A percentile compares a stretch with the other conserved stretches of the same genome.
Conservation (phyloP, 1,140 invertebrate species). For the Calliopsis andreniformis region DNA sequence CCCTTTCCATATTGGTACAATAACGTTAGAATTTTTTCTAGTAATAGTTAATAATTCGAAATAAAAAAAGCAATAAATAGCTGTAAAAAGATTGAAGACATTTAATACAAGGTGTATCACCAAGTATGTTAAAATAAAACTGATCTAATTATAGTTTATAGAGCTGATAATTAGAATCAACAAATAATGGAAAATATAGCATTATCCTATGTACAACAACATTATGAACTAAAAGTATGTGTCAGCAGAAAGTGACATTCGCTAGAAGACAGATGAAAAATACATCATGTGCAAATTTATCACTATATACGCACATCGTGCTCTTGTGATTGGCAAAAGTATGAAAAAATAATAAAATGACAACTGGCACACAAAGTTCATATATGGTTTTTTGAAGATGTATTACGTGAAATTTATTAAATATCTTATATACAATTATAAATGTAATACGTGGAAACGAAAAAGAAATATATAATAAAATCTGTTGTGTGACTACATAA, state of each 20-base stretch:
- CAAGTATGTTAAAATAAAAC: constrained; percentile 8
- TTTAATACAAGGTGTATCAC: constrained; percentile 13
- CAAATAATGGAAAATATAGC: constrained; percentile 27
- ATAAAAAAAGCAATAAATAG: constrained; percentile 19
- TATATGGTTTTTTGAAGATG: constrained; percentile 36
- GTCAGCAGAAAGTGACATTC: constrained; percentile 54
- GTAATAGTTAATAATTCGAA: not conserved
- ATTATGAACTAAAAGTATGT: constrained; percentile 37
- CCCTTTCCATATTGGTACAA: not conserved
- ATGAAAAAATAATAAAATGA: constrained; percentile 48
- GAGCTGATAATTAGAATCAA: constrained; percentile 25
- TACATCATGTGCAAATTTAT: constrained; percentile 42
- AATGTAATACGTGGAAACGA: constrained; percentile 50
- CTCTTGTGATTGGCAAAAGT: constrained; percentile 54
- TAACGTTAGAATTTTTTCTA: not conserved
- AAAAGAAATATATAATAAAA: constrained; percentile 55
- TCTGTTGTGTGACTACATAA: constrained; percentile 56
- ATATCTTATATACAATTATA: constrained; percentile 56
- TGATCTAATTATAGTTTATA: constrained; percentile 27
- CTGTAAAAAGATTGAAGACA: constrained; percentile 13
- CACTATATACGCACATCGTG: constrained; percentile 54
- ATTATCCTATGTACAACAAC: constrained; percentile 21
- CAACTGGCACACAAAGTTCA: constrained; percentile 44
- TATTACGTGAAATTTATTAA: constrained; percentile 47
- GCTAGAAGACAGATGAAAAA: constrained; percentile 52